Base-by-base conservation (phyloP, 2,888 invertebrate species). In the Brachylomia viminalis region DNA sequence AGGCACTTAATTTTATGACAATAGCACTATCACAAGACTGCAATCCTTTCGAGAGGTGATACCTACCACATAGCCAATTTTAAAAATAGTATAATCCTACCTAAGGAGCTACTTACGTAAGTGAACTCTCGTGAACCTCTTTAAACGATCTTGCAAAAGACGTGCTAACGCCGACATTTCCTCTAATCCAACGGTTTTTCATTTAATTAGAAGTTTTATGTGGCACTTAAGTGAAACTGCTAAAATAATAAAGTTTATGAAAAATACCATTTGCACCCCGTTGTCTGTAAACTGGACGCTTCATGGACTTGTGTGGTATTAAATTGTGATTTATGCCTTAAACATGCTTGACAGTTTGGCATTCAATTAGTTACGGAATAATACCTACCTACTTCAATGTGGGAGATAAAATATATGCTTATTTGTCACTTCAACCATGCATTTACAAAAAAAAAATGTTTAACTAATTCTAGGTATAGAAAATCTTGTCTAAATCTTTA, bases 131-230 rank as follows among this genome's bases (percentile, higher is more conserved):
- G 58, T 54, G 74, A 76, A 65, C 70, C 58, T 45, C 45, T 11
- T 20, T 68, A 75, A 75, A 69, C 45, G 42, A 20, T 75, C 17
- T 6, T 10, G n/a, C 23, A 58, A 23, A 73, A 69, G 58, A 75
- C 62, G 72, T 71, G 47, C 66, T 54, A 70, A 61, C 61, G 62
- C 45, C 52, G 62, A 47, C 23, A 38, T 73, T 66, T 61, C 20
- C 54, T 64, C 65, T 45, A 77, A 76, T 61, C 74, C 58, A 73
- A 47, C 52, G 56, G 65, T 56, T 79, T 73, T 75, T 73, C 72
- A 73, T 80, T 75, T 79, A 84, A 82, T 86, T 86, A 79, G 27
- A 83, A 72, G 66, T 82, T 84, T 77, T 86, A 82, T 79, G 72
- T 47, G 59, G 58, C 52, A 72, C 79, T 82, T 64, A 66, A 76